phyloP scores from a whole-genome alignment of 2,113 vertebrate genomes.

The Epinephelus lanceolatus region DNA sequence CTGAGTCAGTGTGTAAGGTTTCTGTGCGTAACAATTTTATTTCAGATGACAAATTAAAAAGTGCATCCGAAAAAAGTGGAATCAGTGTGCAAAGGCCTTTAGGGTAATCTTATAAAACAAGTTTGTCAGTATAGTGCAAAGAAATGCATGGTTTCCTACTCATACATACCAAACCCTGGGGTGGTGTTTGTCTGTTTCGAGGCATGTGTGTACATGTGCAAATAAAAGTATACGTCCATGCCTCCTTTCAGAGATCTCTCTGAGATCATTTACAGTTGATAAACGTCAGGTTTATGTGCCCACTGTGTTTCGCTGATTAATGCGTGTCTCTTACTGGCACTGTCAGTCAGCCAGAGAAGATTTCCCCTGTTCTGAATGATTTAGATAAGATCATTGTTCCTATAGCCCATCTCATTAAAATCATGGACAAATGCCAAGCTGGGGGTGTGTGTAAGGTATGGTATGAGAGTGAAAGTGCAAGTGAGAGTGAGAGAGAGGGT shows the following conservation, averaged over 20 bases:
- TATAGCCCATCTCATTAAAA: constrained; percentile 75
- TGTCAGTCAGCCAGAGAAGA: constrained; percentile 17
- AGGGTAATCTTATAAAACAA: too few species aligned
- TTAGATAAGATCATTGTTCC: constrained; percentile 62
- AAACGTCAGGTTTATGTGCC: constrained; percentile 8
- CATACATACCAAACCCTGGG: background rate
- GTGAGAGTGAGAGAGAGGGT: background rate
- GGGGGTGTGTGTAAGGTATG: constrained; percentile 17
- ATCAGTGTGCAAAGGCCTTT: too few species aligned
- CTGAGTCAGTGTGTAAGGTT: too few species aligned
- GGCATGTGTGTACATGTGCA: constrained; percentile 6
- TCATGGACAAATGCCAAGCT: constrained; percentile 67
- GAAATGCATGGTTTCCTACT: too few species aligned
- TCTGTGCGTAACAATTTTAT: too few species aligned
- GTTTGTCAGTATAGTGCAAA: too few species aligned
- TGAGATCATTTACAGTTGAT: background rate
- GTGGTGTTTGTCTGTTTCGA: background rate
- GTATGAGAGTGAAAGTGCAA: background rate
- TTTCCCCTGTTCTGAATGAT: constrained; percentile 57
- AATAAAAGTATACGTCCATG: background rate
- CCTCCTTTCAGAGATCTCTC: background rate
- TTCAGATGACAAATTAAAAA: too few species aligned
- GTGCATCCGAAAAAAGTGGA: too few species aligned
- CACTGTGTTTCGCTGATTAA: constrained; percentile 45
- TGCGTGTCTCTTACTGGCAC: constrained; percentile 33